Base-by-base conservation (phyloP, 2,888 invertebrate species). In the Synergus laeviventris region DNA sequence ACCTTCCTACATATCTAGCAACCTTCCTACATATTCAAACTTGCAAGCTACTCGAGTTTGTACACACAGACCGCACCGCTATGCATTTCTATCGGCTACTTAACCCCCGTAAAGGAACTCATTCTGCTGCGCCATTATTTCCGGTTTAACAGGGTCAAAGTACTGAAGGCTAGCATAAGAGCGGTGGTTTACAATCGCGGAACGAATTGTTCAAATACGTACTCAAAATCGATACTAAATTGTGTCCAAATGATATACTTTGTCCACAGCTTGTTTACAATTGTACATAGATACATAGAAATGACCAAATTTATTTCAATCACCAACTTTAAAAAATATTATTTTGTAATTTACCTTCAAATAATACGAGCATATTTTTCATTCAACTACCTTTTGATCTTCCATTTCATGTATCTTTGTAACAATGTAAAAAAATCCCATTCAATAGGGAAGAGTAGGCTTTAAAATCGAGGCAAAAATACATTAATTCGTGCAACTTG, bases 71-170 rank as follows among this genome's bases (percentile, higher is more conserved):
- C 83, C 74, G 78, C 79, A 83, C 84, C 83, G 84, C 86, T 84
- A 87, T 89, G 89, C 88, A 88, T 88, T 89, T 88, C 88, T 87
- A 88, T 88, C 87, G 87, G 84, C 87, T 88, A 87, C 87, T 89
- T 88, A 88, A 84, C 82, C 79, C 82, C 78, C 77, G 76, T 74
- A 80, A 77, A 78, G 74, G 78, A 76, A 77, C 76, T 78, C 79
- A 79, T 74, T 76, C 59, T 61, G 78, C 75, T 74, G 78, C 78
- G 78, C 79, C 82, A 82, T 87, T 87, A 86, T 87, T 87, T 87
- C 86, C 86, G 84, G 83, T 81, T 78, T 81, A 79, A 80, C 81
- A 78, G 74, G 74, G 74, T 78, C 59, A 73, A 18, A 36, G 24
- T 49, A 70, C 49, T 36, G 38, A 62, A 61, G 42, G 59, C 36